A percentile compares a stretch with the other conserved stretches of the same genome.
phyloP scores from a whole-genome alignment of 2,113 vertebrate species.

The Hypomesus transpacificus region DNA sequence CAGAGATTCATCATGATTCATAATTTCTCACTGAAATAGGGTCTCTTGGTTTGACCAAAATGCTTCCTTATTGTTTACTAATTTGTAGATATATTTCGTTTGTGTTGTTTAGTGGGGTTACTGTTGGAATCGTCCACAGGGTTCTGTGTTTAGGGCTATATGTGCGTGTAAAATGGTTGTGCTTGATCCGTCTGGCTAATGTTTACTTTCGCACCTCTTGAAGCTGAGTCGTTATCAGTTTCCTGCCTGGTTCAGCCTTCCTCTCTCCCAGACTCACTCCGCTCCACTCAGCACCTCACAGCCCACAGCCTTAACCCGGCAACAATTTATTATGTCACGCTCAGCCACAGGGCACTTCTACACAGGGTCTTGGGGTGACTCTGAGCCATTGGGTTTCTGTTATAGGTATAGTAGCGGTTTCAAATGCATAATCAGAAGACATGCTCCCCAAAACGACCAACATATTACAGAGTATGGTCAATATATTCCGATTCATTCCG shows the following conservation, averaged over 20 bases:
- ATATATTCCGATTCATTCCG: background rate
- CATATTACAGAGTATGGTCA: background rate
- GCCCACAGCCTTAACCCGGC: conserved; percentile 24
- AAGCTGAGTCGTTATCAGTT: conserved; percentile 60
- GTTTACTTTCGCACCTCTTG: conserved; percentile 39
- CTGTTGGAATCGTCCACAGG: background rate
- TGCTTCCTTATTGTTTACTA: too few species aligned
- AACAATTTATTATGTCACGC: background rate
- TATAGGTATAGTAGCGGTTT: too few species aligned
- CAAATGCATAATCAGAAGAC: too few species aligned
- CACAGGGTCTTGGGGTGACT: too few species aligned
- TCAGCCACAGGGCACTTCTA: too few species aligned
- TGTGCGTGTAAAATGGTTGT: background rate
- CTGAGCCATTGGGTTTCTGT: too few species aligned
- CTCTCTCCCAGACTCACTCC: conserved; percentile 22
- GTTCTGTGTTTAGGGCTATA: too few species aligned
- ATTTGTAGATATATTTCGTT: background rate
- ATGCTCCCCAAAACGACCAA: too few species aligned
- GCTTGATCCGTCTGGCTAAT: conserved; percentile 29
- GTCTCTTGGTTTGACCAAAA: background rate
- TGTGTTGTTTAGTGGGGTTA: background rate
- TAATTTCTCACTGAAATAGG: background rate
- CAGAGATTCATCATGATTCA: too few species aligned
- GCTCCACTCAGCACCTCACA: conserved; percentile 40
- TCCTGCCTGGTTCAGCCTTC: conserved; percentile 63